Conservation (phyloP, 1,140 invertebrate genomes). For the Pseudachorutes palmiensis region DNA sequence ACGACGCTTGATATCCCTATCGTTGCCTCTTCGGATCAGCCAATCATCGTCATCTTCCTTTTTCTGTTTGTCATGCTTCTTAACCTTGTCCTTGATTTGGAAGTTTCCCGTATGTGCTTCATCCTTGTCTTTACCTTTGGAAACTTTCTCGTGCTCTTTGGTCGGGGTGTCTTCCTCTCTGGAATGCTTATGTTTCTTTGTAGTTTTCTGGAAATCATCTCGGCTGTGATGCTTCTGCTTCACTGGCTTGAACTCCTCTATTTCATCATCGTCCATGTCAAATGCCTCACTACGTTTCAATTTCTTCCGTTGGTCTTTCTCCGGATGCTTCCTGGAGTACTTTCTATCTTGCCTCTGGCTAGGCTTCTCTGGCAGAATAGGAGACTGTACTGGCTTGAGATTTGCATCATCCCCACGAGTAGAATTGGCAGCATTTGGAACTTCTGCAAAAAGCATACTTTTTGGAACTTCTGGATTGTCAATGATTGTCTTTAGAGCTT, state of each 20-base stretch:
- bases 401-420: no score
- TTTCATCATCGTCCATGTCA: not conserved
- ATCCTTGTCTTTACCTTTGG: no score
- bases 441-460: not conserved
- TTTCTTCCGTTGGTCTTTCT: not conserved
- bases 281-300: not conserved
- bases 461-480: not conserved
- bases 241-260: not conserved
- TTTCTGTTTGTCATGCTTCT: no score
- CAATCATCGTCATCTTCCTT: conserved; percentile 19
- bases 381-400: no score
- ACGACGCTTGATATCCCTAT: conserved; percentile 12
- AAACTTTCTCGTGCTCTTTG: no score
- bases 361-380: no score
- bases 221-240: conserved; percentile 3
- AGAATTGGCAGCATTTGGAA: not conserved
- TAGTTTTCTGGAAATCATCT: not conserved
- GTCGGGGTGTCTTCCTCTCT: no score
- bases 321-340: no score
- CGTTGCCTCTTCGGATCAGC: conserved; percentile 16
- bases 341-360: not conserved
- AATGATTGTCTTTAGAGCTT: not conserved
- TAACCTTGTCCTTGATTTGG: no score
- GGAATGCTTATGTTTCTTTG: conserved; percentile 4
- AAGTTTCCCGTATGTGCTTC: no score